Base-by-base conservation (phyloP, 2,113 vertebrate species). In the Scomber scombrus region DNA sequence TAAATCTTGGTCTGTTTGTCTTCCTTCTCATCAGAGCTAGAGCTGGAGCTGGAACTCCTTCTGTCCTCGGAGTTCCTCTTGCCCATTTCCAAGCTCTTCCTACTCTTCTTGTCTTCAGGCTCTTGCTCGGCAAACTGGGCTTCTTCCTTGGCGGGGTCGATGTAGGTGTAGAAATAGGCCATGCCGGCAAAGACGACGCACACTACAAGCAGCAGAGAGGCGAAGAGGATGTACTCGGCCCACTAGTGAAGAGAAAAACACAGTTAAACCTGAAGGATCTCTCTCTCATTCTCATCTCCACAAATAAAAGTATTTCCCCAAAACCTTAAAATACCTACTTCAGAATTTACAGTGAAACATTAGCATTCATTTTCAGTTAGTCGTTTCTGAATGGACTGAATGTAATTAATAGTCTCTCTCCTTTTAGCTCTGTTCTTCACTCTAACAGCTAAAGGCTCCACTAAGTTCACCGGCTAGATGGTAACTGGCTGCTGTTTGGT, bases 221-320 rank as follows among this genome's bases (percentile, higher is more conserved):
- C 95, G 51, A 99, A 99, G 12, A 99, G 93, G 58, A 99, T 3
- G 49, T 99, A 99, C 72, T 99, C 98, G 1, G 96, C 96, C 97
- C 97, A 99, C 98, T 99, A 81, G 3, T 3, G 46, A 45, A 66
- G 15, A 70, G 3, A 92, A 62, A 57, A 34, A 61, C 29, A 75
- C 12, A 12, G 5, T 15, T 16, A 7, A 15, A 4, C 8, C 10
- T 60, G 11, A 60, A 47, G 13, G 34, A 40, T 40, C 34, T 9
- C 9, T 40, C 21, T 34, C 11, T 13, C 5, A 34, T 34, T 19
- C 15, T 66, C 18, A 50, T 31, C 18, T 11, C 13, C 19, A 0
- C 31, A 29, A 6, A 13, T 13, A 45, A 26, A 26, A 26, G 23
- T 26, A 26, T 26, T 3, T 26, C 23, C 23, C 23, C 23, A 26